Base-by-base conservation (phyloP, 2,888 invertebrate species). In the Catocala fraxini region DNA sequence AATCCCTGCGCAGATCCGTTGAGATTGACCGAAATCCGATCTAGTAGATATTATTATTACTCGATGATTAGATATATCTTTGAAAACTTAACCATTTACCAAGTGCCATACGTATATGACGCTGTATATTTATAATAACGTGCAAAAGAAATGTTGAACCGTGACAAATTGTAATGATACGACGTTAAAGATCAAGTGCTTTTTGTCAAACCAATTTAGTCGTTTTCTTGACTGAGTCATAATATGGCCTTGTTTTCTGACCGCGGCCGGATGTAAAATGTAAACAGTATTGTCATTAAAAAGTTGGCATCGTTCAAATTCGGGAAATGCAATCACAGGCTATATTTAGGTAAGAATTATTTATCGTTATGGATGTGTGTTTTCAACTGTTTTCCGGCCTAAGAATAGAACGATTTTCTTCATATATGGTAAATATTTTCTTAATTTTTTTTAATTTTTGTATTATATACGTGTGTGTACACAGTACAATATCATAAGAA, bases 211-310 rank as follows among this genome's bases (percentile, higher is more conserved):
- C 51, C 56, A 61, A 64, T 64, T 68, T 49, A 56, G 54, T 62
- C 49, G 52, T 59, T 48, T 66, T 67, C 47, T 66, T 49, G 39
- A 43, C 55, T 68, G 43, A 54, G 58, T 60, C 43, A 55, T 39
- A n/a, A 35, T 33, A 34, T 15, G 51, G 43, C 57, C 57, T 60
- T 67, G 51, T 54, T 56, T 56, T 54, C 25, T 13, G n/a, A 41
- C 12, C 53, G 25, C 45, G 43, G 42, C 59, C 60, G 63, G 58
- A 62, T 58, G 39, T 43, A 35, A 13, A 61, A 54, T 46, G 45
- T 58, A 49, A 51, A 51, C 53, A 57, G 71, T 56, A 70, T 56
- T 49, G 64, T 59, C 60, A 56, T 57, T 54, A 58, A 58, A 57
- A 46, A 63, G 39, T 57, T 54, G 53, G 54, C 51, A 15, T 54